Base-by-base conservation (phyloP, 1,140 invertebrate genomes). In the Philotrypesis tridentata region DNA sequence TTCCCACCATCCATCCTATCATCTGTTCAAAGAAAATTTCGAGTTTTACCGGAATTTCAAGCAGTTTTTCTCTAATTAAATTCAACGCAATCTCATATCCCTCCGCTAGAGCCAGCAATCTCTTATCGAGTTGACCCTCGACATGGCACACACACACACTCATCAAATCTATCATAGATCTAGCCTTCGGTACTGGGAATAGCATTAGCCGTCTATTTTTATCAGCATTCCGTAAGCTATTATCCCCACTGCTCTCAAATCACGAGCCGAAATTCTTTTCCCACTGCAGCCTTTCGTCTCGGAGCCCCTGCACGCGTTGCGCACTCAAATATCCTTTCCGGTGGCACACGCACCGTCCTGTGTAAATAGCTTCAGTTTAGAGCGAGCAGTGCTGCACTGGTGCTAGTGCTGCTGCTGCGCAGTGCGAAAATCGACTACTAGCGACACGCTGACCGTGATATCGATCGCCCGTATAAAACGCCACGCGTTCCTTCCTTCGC, bases 391-490 rank as follows among this genome's bases (percentile, higher is more conserved):
- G 9, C 33, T 37, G 33, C 33, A 37, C 33, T 9, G 33, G 4
- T 37, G 61, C 33, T 9, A 9, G 4, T 37, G 61, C 25, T 1
- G 25, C 61, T 29, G 14, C 61, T 25, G 61, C 61, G n/a, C 33
- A 55, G 21, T 31, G 68, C 33, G 68, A 70, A 55, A 73, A 73
- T 73, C 71, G 43, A 61, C 73, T 75, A 11, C 43, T 33, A 67
- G 83, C 85, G 84, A 85, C 85, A 85, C 79, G 82, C 84, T 85
- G 84, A 87, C 85, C 83, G 85, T 82, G 82, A 87, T 86, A 87
- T 87, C 86, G 85, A 87, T 84, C 84, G 80, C 63, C 55, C 23
- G 29, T 72, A 61, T 77, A 76, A 27, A 65, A 55, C 48, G 63
- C 63, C 63, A 65, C 63, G 63, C 63, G 63, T 25, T 65, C 27